phyloP scores from a whole-genome alignment of 2,113 vertebrate genomes.

The Pollimyrus isidori region DNA sequence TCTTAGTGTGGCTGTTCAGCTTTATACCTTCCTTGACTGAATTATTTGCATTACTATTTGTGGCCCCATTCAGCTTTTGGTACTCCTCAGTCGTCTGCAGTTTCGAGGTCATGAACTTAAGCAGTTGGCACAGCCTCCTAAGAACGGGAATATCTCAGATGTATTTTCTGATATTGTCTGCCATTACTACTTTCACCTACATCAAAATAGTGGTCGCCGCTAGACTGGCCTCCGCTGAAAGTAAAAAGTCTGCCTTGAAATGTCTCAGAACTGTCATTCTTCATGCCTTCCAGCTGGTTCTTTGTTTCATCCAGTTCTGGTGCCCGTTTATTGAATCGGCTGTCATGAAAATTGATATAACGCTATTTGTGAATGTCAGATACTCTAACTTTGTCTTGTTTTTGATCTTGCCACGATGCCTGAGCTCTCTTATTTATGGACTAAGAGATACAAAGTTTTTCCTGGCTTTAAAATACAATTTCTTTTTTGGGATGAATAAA shows the following conservation, averaged over 20 bases:
- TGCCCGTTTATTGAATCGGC: conserved; percentile 35
- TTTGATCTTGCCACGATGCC: conserved; percentile 13
- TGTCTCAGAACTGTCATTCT: conserved; percentile 46
- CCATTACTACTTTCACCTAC: conserved; percentile 39
- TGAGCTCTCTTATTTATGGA: conserved; percentile 23
- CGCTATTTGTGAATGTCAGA: not conserved
- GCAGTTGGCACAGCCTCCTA: conserved; percentile 39
- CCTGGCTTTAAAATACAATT: conserved; percentile 14
- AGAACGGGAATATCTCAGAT: conserved; percentile 22
- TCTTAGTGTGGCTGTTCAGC: conserved; percentile 38
- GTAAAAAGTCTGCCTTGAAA: conserved; percentile 35
- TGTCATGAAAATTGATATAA: conserved; percentile 14
- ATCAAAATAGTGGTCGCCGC: conserved; percentile 41
- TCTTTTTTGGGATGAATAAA: not conserved
- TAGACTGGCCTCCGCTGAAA: conserved; percentile 34
- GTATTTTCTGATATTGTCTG: conserved; percentile 43
- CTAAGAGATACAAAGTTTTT: conserved; percentile 19
- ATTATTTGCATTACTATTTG: conserved; percentile 13
- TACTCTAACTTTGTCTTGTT: conserved; percentile 17
- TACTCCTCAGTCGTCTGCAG: not conserved
- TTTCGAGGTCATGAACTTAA: conserved; percentile 12
- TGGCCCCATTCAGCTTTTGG: conserved; percentile 7
- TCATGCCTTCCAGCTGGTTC: conserved; percentile 46
- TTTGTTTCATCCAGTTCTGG: conserved; percentile 46
- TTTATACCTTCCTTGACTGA: conserved; percentile 11